Evolutionary conservation across 2,888 invertebrate genomes (phyloP).

Genomic region (Pristionchus maxplancki): DNA sequence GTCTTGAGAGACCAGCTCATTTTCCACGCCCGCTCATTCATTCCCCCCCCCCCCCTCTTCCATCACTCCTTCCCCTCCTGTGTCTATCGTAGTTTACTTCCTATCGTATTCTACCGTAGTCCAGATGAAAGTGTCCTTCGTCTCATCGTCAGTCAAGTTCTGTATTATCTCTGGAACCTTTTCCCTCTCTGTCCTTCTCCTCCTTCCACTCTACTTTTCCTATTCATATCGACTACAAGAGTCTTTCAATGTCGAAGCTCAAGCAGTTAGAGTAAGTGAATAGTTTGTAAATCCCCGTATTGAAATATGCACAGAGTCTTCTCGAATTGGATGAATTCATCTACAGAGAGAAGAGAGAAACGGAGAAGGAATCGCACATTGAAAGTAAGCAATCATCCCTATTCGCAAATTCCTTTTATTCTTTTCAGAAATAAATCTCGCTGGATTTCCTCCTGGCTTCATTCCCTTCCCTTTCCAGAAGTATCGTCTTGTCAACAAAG

Average conservation of each 20-base stretch:
- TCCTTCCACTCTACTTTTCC: conserved; percentile 29
- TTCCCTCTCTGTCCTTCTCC: conserved; percentile 18
- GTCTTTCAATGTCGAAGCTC: not conserved
- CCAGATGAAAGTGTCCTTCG: conserved; percentile 2
- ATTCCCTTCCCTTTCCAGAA: conserved; percentile 48
- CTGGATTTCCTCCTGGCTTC: conserved; percentile 48
- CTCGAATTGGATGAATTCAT: conserved; percentile 5
- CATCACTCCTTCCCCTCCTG: not conserved
- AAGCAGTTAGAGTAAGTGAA: not conserved
- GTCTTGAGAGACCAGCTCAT: conserved; percentile 45
- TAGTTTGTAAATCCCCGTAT: too few relatives aligned
- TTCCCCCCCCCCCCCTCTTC: not conserved
- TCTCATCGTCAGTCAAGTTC: conserved; percentile 8
- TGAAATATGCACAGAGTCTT: not conserved
- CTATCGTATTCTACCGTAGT: conserved; percentile 18
- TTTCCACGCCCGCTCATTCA: conserved; percentile 16
- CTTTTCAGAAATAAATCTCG: conserved; percentile 15
- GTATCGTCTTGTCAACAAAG: conserved; percentile 25
- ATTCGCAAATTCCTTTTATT: not conserved
- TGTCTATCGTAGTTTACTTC: not conserved
- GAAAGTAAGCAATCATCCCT: not conserved
- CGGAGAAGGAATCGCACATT: conserved; percentile 18
- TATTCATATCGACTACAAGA: conserved; percentile 26
- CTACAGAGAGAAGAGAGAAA: conserved; percentile 5
- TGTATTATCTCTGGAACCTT: conserved; percentile 16